Evolutionary conservation across 2,113 vertebrate genomes (phyloP), one percentile per base, ranked within the genome.

Genomic region (Gavialis gangeticus): DNA sequence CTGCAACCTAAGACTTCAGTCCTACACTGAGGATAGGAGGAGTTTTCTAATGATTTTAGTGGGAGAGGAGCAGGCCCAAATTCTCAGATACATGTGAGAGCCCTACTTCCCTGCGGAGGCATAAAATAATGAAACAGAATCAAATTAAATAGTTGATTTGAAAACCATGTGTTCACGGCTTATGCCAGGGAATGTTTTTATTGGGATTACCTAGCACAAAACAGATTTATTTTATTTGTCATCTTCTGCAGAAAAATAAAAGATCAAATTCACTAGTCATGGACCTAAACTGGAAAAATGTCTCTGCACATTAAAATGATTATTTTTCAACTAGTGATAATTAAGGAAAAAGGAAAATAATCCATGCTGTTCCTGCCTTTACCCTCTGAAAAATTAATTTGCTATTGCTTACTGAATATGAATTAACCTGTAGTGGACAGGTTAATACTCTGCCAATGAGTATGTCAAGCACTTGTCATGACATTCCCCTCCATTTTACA

Each of bases 321-420:
- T 78, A 3, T 55, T 25, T 22, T 69, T 27, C 56, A 86, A 85
- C 82, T 84, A 90, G 17, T 64, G 94, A 88, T 92, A 93, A 69
- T 85, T 86, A 77, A 86, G 12, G 24, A 75, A 90, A 92, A 90
- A 55, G 3, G 4, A 83, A 92, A 94, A 75, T 62, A 80, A 77
- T 85, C 57, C 85, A 24, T 6, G 60, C 80, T 87, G 57, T n/a
- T 59, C 3, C 84, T 89, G 77, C 80, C 79, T 66, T 79, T 95
- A 58, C n/a, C 79, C 62, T 75, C 82, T 30, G 37, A 67, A 82
- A 84, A 91, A 88, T 46, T 54, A 19, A 80, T 66, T 90, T 93
- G 17, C 60, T 87, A 54, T 17, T 85, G 55, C 3, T 2, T 28
- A 73, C 28, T 69, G 81, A 75, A 69, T 93, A 85, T 82, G 62